A percentile compares a stretch with the other conserved stretches of the same genome.
Evolutionary conservation across 2,113 vertebrate species (phyloP).

Genomic region (Chauna torquata): DNA sequence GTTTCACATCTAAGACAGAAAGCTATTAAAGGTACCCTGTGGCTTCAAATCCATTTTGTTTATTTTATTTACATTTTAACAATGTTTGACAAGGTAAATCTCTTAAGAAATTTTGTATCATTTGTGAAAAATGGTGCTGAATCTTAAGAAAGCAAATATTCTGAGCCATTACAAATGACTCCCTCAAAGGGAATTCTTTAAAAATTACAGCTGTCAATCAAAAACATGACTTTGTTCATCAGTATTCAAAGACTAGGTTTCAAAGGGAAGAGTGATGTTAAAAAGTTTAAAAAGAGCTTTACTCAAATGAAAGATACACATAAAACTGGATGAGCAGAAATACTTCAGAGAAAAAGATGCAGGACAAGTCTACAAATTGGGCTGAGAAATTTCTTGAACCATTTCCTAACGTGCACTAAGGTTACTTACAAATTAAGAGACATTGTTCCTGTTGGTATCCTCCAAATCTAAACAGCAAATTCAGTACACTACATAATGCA

Average conservation of each 20-base stretch:
- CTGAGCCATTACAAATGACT: slow-evolving; percentile 18
- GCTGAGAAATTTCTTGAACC: neutral
- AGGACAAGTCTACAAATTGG: neutral
- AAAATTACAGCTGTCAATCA: slow-evolving; percentile 52
- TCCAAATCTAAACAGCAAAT: neutral
- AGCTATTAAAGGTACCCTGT: slow-evolving; percentile 56
- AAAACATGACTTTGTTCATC: slow-evolving; percentile 5
- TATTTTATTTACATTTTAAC: slow-evolving; percentile 78
- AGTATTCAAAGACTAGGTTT: neutral
- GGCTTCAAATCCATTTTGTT: slow-evolving; percentile 68
- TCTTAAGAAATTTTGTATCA: slow-evolving; percentile 66
- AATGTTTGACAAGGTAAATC: slow-evolving; percentile 60
- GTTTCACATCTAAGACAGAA: slow-evolving; percentile 55
- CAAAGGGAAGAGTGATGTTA: neutral
- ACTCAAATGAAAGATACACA: neutral
- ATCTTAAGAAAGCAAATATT: slow-evolving; percentile 60
- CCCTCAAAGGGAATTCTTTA: slow-evolving; percentile 40
- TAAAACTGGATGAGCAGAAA: neutral
- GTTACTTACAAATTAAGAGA: neutral
- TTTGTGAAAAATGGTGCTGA: slow-evolving; percentile 47
- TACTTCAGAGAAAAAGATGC: neutral
- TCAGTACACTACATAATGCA: neutral
- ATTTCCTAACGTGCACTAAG: neutral
- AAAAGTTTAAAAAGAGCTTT: neutral
- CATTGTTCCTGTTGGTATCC: neutral